phyloP scores from a whole-genome alignment of 2,113 vertebrate species.

The Sinocyclocheilus maitianheensis region DNA sequence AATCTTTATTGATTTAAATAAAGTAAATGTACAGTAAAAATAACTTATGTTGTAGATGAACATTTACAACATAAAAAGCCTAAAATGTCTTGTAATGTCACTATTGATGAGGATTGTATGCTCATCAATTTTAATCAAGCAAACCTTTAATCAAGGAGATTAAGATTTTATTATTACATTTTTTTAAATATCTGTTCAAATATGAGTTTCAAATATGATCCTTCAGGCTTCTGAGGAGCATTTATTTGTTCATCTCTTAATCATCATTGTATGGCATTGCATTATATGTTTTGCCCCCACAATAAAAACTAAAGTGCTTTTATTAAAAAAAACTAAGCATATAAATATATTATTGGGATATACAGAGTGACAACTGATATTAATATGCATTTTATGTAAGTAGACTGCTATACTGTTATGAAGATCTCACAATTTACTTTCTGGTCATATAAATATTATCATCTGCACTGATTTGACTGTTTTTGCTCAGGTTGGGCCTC shows the following conservation, averaged over 20 bases:
- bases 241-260: neutral
- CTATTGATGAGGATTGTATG: too few species aligned
- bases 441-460: neutral
- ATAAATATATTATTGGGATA: neutral
- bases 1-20: neutral
- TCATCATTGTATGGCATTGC: neutral
- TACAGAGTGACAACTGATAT: neutral
- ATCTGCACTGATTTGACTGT: neutral
- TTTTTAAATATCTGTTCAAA: too few species aligned
- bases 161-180: too few species aligned
- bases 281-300: neutral
- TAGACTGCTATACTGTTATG: neutral
- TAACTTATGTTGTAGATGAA: neutral
- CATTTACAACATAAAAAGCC: neutral
- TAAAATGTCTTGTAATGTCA: too few species aligned
- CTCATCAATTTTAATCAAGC: too few species aligned
- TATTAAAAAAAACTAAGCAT: too few species aligned
- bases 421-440: neutral
- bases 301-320: neutral
- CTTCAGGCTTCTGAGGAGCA: neutral
- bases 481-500: neutral
- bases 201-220: too few species aligned
- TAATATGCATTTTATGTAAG: neutral
- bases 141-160: too few species aligned
- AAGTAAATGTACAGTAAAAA: neutral